phyloP scores from a whole-genome alignment of 2,888 invertebrate species.

The Andricus quercusramuli region DNA sequence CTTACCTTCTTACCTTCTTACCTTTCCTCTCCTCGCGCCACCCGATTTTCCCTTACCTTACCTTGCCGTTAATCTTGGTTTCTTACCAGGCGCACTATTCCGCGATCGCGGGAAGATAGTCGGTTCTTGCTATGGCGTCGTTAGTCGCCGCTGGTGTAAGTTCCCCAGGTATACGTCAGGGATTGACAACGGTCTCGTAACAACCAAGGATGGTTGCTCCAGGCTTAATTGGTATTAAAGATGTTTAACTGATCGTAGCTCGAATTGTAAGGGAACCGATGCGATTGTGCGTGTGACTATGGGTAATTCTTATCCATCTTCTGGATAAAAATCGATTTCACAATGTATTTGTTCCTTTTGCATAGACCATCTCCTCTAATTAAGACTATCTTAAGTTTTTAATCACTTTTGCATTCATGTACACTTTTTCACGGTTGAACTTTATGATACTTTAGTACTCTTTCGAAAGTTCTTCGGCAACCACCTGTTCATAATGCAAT shows the following conservation, averaged over 20 bases:
- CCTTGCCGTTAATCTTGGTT: conserved; percentile 24
- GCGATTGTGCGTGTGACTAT: conserved; percentile 20
- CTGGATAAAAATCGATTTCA: conserved; percentile 27
- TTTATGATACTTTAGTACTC: neutral
- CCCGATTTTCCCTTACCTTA: conserved; percentile 50
- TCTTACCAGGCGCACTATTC: conserved; percentile 33
- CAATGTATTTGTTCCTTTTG: neutral
- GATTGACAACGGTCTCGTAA: conserved; percentile 29
- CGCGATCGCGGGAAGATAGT: conserved; percentile 38
- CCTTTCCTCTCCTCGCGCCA: conserved; percentile 59
- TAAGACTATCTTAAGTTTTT: conserved; percentile 8
- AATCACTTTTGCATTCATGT: conserved; percentile 1
- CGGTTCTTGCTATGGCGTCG: conserved; percentile 29
- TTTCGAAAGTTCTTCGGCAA: neutral
- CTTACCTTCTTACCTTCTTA: conserved; percentile 59
- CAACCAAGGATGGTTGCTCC: conserved; percentile 23
- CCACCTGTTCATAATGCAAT: neutral
- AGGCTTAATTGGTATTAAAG: conserved; percentile 37
- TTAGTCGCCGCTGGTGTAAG: conserved; percentile 28
- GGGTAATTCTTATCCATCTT: conserved; percentile 35
- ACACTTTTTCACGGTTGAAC: neutral
- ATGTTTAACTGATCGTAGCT: conserved; percentile 37
- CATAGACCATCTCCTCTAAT: neutral
- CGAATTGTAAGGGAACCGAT: conserved; percentile 18
- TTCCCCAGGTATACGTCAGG: conserved; percentile 31